Base-by-base conservation (phyloP, 2,113 vertebrate genomes). In the Dicrurus megarhynchus region DNA sequence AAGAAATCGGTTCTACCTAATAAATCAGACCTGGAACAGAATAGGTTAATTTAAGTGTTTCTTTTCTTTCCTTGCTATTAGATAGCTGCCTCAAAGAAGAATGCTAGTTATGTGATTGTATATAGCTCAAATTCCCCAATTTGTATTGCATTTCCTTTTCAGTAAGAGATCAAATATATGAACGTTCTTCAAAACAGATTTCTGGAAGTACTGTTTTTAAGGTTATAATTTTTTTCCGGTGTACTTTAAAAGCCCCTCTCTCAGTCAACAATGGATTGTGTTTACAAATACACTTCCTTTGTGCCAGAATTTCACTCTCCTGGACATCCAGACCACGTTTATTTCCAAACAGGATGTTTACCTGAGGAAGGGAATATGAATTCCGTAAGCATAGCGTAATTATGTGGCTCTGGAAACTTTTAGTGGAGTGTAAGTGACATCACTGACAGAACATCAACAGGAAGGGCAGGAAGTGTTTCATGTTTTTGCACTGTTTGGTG, bases 321-420 rank as follows among this genome's bases (percentile, higher is more conserved):
- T 97, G 82, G 71, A 95, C 94, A 95, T 95, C 90, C 91, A 97
- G 92, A 93, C 86, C 90, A 89, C 95, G 47, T 95, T 93, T 95
- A 95, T 95, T 96, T 95, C 93, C 95, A 97, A 97, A 97, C 97
- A 97, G 97, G 97, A 97, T 97, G 97, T 97, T 97, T 97, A 97
- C 96, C 90, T 92, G 96, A 97, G 90, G 93, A 82, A 96, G 82
- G 96, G 97, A 96, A 97, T 96, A 96, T 95, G 94, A 96, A 97
- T 97, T 97, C 97, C 52, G 79, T 95, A 94, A 96, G 92, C 95
- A 97, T 97, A 94, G 94, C 30, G 94, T 97, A 97, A 97, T 78
- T 96, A 90, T 28, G 24, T 68, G 94, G 90, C 84, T 97, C 92
- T 95, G 97, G 97, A 97, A 97, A 97, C 67, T 97, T 97, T 97